phyloP scores from a whole-genome alignment of 1,140 invertebrate species.

The Bombus confusus region DNA sequence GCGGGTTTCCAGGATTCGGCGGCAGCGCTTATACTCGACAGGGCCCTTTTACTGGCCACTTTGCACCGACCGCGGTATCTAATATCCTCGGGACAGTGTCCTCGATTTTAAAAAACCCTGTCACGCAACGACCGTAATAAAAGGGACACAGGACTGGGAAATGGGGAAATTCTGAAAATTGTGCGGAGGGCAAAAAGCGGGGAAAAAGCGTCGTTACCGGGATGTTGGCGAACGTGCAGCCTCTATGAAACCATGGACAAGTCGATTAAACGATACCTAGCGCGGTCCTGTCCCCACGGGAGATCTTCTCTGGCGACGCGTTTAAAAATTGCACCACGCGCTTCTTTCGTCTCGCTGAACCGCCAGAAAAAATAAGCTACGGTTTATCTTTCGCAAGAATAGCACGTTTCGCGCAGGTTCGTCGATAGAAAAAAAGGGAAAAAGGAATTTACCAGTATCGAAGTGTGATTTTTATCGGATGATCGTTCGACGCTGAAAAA shows the following conservation, averaged over 20 bases:
- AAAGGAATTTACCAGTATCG: neutral
- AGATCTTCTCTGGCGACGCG: neutral
- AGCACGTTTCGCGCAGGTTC: neutral
- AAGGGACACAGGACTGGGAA: neutral
- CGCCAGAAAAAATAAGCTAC: constrained; percentile 1
- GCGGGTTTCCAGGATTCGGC: constrained; percentile 43
- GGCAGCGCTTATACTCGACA: neutral
- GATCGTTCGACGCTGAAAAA: neutral
- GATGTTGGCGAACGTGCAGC: neutral
- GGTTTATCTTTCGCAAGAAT: constrained; percentile 12
- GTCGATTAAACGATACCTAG: constrained; percentile 53
- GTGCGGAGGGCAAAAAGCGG: neutral
- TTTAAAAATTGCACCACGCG: constrained; percentile 36
- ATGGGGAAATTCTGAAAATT: constrained; percentile 19
- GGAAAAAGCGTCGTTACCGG: constrained; percentile 14
- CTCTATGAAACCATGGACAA: neutral
- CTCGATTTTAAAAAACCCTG: constrained; percentile 41
- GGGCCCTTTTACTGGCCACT: constrained; percentile 42
- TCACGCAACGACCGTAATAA: constrained; percentile 32
- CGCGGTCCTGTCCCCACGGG: neutral
- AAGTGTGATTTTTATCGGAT: constrained; percentile 19
- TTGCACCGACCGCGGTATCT: constrained; percentile 19
- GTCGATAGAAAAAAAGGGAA: neutral
- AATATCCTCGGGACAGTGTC: constrained; percentile 33
- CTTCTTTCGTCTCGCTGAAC: neutral